Evolutionary conservation across 2,113 vertebrate species (phyloP).

Genomic region (Andinoacara biseriatus): DNA sequence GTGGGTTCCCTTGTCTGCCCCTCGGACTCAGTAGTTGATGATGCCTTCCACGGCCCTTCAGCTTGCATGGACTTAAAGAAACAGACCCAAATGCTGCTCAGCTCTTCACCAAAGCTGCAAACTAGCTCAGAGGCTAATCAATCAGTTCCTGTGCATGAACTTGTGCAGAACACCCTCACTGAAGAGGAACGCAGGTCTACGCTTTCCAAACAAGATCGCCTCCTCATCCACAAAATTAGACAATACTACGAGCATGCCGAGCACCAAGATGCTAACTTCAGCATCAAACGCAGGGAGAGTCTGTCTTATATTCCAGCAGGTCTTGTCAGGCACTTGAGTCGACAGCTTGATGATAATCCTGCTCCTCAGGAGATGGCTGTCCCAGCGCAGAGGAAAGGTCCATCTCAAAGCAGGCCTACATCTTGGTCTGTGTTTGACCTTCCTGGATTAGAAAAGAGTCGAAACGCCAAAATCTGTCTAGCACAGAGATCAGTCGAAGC

Average conservation of each 20-base stretch:
- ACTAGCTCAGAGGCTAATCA: background rate
- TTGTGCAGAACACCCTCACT: slow-evolving; percentile 8
- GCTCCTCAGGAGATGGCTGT: slow-evolving; percentile 68
- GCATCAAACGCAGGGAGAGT: slow-evolving; percentile 91
- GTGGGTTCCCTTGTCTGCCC: slow-evolving; percentile 69
- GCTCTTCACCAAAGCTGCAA: slow-evolving; percentile 33
- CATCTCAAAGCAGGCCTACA: slow-evolving; percentile 67
- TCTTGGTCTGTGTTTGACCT: slow-evolving; percentile 84
- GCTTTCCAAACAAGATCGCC: slow-evolving; percentile 87
- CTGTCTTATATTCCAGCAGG: slow-evolving; percentile 94
- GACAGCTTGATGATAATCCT: slow-evolving; percentile 80
- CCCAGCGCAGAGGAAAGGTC: slow-evolving; percentile 47
- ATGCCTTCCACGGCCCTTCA: slow-evolving; percentile 81
- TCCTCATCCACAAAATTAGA: slow-evolving; percentile 91
- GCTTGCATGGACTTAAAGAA: slow-evolving; percentile 82
- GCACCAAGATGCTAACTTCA: slow-evolving; percentile 84
- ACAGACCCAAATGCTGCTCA: slow-evolving; percentile 40
- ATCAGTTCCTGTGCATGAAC: slow-evolving; percentile 30
- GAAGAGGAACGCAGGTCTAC: slow-evolving; percentile 71
- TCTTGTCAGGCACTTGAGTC: slow-evolving; percentile 88
- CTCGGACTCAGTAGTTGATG: slow-evolving; percentile 74
- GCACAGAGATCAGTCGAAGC: slow-evolving; percentile 28
- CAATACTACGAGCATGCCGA: slow-evolving; percentile 91
- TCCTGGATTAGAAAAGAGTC: slow-evolving; percentile 69
- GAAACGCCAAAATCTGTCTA: background rate